Base-by-base conservation (phyloP, 2,888 invertebrate genomes). In the Eristalis arbustorum region DNA sequence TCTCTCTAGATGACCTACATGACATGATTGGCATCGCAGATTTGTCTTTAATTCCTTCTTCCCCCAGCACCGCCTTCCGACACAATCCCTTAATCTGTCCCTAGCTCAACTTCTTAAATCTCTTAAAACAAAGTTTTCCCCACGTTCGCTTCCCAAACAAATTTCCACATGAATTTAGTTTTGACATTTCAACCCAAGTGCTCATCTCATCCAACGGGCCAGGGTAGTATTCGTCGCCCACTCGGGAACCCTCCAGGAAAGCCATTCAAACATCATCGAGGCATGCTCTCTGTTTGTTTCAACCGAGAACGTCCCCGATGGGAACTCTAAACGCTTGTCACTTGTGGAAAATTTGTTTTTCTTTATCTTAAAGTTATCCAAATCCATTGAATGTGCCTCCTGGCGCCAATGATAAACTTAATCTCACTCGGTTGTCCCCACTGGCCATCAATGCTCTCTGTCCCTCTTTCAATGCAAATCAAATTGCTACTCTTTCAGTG, bases 401-500 rank as follows among this genome's bases (percentile, higher is more conserved):
- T 6, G 40, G 49, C 42, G 8, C 14, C 42, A 49, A 66, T 66
- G 25, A 23, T 61, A 61, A 71, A 61, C 59, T 61, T 61, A 59
- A 59, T 59, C 59, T 25, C 5, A 6, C 13, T 28, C 59, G 13
- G 5, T n/a, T 59, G 25, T 59, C 59, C 59, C 59, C 3, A 18
- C 18, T 59, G 59, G 59, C 1, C 59, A 14, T n/a, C n/a, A n/a
- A n/a, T n/a, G n/a, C n/a, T n/a, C n/a, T n/a, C n/a, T n/a, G n/a
- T n/a, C n/a, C n/a, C 37, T 63, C 68, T 69, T 80, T n/a, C n/a
- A n/a, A n/a, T n/a, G n/a, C 25, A 78, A 75, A 80, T 75, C 74
- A 72, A 72, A 76, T 81, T 81, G 81, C 56, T 72, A 67, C 63
- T 63, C 72, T 80, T 56, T 64, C 37, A 62, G 67, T 80, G 76